Evolutionary conservation across 2,888 invertebrate genomes (phyloP).

Genomic region (Philereme vetulata): DNA sequence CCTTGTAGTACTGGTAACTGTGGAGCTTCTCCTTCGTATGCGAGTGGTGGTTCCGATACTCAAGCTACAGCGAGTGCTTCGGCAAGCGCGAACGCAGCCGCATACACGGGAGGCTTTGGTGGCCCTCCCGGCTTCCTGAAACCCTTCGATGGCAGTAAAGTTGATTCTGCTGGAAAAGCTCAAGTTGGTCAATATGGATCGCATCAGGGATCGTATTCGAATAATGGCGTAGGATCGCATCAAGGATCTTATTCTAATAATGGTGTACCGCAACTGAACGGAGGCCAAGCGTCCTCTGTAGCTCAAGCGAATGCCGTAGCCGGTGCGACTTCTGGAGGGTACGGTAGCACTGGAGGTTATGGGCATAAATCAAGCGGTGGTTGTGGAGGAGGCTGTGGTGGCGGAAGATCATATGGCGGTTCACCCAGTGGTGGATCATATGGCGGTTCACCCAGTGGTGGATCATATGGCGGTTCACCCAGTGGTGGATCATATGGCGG

Average conservation of each 20-base stretch:
- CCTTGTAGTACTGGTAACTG: constrained; percentile 23
- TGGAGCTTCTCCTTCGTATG: constrained; percentile 15
- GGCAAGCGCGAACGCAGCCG: constrained; percentile 38
- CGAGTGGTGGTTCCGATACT: constrained; percentile 21
- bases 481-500: constrained; percentile 19
- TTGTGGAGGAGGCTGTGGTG: constrained; percentile 54
- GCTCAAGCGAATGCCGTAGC: constrained; percentile 53
- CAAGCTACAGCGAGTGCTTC: constrained; percentile 27
- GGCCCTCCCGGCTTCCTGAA: constrained; percentile 72
- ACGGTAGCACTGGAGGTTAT: constrained; percentile 32
- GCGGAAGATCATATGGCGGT: constrained; percentile 18
- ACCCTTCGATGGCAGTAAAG: constrained; percentile 64
- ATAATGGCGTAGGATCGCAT: constrained; percentile 31
- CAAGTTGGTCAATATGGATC: constrained; percentile 34
- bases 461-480: constrained; percentile 12
- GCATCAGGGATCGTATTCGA: constrained; percentile 28
- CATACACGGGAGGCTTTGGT: constrained; percentile 72
- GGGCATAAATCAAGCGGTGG: constrained; percentile 36
- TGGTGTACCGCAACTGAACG: constrained; percentile 14
- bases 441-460: too few relatives aligned
- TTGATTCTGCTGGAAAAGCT: constrained; percentile 27
- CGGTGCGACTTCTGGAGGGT: constrained; percentile 46
- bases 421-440: constrained; percentile 39
- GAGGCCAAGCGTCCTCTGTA: constrained; percentile 13
- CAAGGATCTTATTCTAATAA: constrained; percentile 24